Conservation (phyloP, 2,888 invertebrate species). For the Drosophila anomelani region DNA sequence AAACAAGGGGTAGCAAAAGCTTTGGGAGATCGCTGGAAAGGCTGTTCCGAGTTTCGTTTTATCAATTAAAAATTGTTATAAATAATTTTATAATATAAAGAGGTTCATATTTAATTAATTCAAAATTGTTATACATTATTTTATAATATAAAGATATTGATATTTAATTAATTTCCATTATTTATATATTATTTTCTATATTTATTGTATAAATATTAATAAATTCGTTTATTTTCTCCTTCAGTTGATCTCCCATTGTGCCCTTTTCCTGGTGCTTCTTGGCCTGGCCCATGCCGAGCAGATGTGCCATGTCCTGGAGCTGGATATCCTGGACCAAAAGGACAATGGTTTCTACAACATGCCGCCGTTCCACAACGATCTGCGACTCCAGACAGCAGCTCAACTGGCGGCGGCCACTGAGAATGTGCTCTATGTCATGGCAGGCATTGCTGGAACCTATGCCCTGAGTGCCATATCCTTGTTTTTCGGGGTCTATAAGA, state of each 20-base stretch:
- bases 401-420: conserved; percentile 82
- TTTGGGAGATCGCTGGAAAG: not conserved
- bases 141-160: too few species aligned
- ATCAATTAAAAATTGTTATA: too few species aligned
- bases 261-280: conserved; percentile 82
- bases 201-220: too few species aligned
- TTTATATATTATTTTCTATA: too few species aligned
- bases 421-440: conserved; percentile 76
- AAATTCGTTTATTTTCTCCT: not conserved
- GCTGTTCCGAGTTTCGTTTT: not conserved
- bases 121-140: too few species aligned
- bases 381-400: conserved; percentile 81
- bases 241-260: conserved; percentile 83
- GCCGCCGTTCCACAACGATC: conserved; percentile 81
- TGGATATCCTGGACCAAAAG: conserved; percentile 84
- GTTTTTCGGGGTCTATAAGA: conserved; percentile 83
- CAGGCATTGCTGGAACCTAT: conserved; percentile 76
- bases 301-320: conserved; percentile 82
- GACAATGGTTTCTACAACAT: conserved; percentile 83
- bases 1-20: conserved; percentile 6
- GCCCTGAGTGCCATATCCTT: conserved; percentile 81
- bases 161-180: too few species aligned
- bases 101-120: too few species aligned
- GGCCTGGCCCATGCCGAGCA: conserved; percentile 84
- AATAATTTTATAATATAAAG: too few species aligned